phyloP scores from a whole-genome alignment of 2,113 vertebrate species.

The Cochlearius cochlearius region DNA sequence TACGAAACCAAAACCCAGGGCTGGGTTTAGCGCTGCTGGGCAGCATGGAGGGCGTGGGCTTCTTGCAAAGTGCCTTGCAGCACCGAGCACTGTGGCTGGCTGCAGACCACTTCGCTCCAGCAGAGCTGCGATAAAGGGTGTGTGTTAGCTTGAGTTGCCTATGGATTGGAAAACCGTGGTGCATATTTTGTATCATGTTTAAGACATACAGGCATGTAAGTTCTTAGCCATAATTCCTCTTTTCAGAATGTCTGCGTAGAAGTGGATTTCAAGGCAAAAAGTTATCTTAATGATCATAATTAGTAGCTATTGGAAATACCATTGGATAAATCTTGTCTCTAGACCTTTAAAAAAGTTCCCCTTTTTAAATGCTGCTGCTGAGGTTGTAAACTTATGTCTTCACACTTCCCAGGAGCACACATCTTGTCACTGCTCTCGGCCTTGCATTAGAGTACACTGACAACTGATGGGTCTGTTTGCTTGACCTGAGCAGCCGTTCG shows the following conservation, averaged over 20 bases:
- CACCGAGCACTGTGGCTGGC: neutral
- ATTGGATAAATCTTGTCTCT: neutral
- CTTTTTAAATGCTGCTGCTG: neutral
- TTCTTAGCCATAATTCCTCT: neutral
- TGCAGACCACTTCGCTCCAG: neutral
- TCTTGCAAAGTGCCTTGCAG: neutral
- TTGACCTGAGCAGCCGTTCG: neutral
- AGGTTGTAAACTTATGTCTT: neutral
- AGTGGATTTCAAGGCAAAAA: neutral
- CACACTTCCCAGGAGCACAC: neutral
- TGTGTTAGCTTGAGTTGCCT: neutral
- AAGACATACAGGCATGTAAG: neutral
- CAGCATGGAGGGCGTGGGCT: neutral
- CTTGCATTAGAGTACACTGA: neutral
- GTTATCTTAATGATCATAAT: neutral
- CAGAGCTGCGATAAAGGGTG: neutral
- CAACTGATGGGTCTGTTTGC: neutral
- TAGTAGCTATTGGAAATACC: neutral
- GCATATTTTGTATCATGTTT: accelerated
- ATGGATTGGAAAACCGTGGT: neutral
- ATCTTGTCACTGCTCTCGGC: neutral
- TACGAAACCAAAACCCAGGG: neutral
- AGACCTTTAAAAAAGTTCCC: neutral
- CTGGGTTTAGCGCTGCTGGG: neutral
- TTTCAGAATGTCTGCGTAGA: neutral